Evolutionary conservation across 2,888 invertebrate species (phyloP), one percentile per base, ranked within the genome.

Genomic region (Orthonychiurus folsomi): DNA sequence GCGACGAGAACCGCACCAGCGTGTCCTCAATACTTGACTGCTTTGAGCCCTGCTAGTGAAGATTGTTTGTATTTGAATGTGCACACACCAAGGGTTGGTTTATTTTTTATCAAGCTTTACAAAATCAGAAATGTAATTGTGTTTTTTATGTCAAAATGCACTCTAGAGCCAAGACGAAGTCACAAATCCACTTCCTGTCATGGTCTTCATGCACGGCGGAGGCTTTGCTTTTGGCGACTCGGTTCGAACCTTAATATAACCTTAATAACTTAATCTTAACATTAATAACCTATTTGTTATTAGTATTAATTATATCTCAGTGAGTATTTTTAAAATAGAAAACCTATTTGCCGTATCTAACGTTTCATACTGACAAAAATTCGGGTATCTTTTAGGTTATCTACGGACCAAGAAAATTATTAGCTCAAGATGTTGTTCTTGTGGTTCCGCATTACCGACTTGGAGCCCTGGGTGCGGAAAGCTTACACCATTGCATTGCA

Each of bases 391-490:
- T n/a, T n/a, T n/a, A n/a, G n/a, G n/a, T n/a, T n/a, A n/a, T 61
- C 37, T 64, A 64, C 59, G 61, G 61, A 26, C 61, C 61, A 48
- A 12, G 55, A 27, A 26, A 59, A 24, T 26, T 64, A 9, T 27
- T 64, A 20, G 23, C 56, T 1, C 24, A 61, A 3, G 64, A 64
- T 52, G 50, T 58, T 25, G 61, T 64, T 15, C 28, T 65, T 23
- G 65, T 65, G 9, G 56, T 62, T n/a, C n/a, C 62, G 2, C 62
- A 65, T 21, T 65, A 65, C 27, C 26, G 65, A 18, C 50, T 65
- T 53, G 65, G 65, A 47, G 55, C 65, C 3, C 24, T 63, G 25
- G 63, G 63, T 59, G 28, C 20, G 56, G 20, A 50, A 15, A 3
- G 9, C 20, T 20, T 12, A 9, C 47, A 28, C 58, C 18, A 55